Base-by-base conservation (phyloP, 2,888 invertebrate genomes). In the Villa cingulata region DNA sequence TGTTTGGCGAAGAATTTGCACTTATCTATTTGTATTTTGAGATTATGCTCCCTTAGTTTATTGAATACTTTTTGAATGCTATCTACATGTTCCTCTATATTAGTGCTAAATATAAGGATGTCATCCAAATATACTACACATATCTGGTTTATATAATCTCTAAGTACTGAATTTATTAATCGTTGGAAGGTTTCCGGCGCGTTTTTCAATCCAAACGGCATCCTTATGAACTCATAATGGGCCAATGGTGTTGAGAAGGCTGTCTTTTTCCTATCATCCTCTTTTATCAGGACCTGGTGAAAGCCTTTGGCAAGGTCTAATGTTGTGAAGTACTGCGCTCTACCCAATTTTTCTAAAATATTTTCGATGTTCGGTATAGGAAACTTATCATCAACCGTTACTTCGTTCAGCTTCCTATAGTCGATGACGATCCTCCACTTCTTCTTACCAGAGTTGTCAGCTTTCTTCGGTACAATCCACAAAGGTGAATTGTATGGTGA, bases 121-220 rank as follows among this genome's bases (percentile, higher is more conserved):
- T 62, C 60, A 48, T 62, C 60, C 19, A 59, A 46, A 51, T 59
- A 62, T 1, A 57, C 54, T 9, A 54, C 46, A 16, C 52, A 52
- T 46, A 52, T 15, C 46, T 20, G 37, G 10, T 43, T 37, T 10
- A 43, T 36, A 17, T 23, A 51, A 36, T 51, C 48, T n/a, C 18
- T 43, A 4, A 66, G 46, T 2, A 59, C 54, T 37, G 54, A 50
- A 48, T 62, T 56, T 54, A 63, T 63, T 10, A 58, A 37, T 7
- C 64, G 20, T 50, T 62, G 61, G 48, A 66, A 66, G 1, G 62
- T 62, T 1, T 55, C 53, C 2, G 63, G 62, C 0, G 58, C 55
- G 40, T 57, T 61, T 41, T 55, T 53, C 3, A 63, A 48, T 0
- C 62, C 62, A 45, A 62, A 58, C 1, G 58, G 58, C 59, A 66